A percentile compares a stretch with the other conserved stretches of the same genome.
phyloP scores from a whole-genome alignment of 2,797 vertebrate species.

The Mionectes olivaceus region DNA sequence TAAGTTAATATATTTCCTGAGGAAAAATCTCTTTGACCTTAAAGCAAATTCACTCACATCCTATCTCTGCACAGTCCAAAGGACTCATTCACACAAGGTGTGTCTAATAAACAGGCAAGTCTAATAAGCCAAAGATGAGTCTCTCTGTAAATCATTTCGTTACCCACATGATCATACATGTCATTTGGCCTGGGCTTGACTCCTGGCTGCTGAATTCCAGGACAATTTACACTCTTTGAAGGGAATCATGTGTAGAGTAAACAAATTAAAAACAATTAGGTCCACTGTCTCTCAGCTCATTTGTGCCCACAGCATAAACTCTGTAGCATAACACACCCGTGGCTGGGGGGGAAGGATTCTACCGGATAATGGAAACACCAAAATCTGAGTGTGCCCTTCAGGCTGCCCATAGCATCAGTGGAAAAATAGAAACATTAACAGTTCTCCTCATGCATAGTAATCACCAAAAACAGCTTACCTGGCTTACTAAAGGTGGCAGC shows the following conservation, averaged over 20 bases:
- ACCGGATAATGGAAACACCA: fast-evolving
- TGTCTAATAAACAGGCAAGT: neutral
- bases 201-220: neutral
- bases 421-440: neutral
- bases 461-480: neutral
- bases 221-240: neutral
- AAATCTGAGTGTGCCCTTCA: neutral
- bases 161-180: neutral
- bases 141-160: neutral
- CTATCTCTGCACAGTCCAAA: neutral
- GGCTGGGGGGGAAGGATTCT: neutral
- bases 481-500: neutral
- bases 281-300: neutral
- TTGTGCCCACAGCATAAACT: neutral
- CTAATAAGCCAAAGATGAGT: neutral
- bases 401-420: neutral
- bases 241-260: neutral
- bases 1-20: neutral
- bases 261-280: neutral
- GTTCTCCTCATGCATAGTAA: neutral
- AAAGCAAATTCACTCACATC: neutral
- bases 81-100: neutral
- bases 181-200: neutral
- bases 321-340: fast-evolving
- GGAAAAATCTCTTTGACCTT: neutral